These are phyloP conservation scores for Megalonaias nervosa DNA, from an alignment of 1,140 invertebrate species.

Conservation along the genomic window DNA sequence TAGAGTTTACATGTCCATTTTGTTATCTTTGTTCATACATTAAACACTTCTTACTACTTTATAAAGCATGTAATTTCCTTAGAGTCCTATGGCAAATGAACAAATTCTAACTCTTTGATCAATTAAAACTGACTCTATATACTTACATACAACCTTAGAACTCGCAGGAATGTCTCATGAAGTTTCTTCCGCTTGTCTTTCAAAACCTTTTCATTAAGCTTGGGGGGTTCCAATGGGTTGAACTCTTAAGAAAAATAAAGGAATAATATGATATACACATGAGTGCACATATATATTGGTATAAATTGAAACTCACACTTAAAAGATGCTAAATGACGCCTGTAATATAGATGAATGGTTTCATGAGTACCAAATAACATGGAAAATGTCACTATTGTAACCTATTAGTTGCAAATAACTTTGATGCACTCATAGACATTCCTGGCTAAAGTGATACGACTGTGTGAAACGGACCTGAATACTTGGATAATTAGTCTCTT, in stretches of 20 bases:
- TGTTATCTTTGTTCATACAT: neutral
- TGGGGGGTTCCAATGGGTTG: conserved; percentile 93
- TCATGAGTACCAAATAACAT: neutral
- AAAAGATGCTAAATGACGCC: no score
- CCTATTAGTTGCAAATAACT: no score
- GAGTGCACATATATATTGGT: no score
- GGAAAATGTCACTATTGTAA: neutral
- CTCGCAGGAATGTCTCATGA: conserved; percentile 94
- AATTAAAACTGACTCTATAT: conserved; percentile 45
- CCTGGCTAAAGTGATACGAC: no score
- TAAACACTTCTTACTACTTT: neutral
- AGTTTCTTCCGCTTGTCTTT: conserved; percentile 97
- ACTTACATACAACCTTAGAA: conserved; percentile 97
- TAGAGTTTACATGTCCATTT: no score
- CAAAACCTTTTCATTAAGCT: conserved; percentile 93
- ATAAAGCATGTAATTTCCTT: neutral
- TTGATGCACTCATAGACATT: no score
- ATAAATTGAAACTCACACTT: no score
- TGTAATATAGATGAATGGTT: neutral
- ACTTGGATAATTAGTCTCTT: no score
- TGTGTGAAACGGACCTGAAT: no score
- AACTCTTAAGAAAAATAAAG: conserved; percentile 81
- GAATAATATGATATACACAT: neutral
- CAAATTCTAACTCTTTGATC: neutral
- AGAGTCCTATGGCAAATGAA: neutral